Evolutionary conservation across 2,888 invertebrate genomes (phyloP), one percentile per base, ranked within the genome.

Genomic region (Cheilosia soror): DNA sequence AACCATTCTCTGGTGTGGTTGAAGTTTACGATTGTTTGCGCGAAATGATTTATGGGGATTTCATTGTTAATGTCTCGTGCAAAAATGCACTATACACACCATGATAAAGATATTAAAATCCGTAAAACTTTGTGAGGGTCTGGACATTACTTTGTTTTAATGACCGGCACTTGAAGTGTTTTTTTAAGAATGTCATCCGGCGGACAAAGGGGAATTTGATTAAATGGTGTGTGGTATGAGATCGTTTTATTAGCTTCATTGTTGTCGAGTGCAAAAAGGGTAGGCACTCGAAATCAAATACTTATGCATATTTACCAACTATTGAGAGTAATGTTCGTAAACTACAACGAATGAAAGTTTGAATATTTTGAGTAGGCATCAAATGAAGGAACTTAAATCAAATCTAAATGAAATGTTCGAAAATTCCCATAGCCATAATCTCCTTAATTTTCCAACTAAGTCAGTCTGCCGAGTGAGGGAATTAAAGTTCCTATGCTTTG

Each of bases 31-130:
- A 79, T 66, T 62, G 66, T 73, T 55, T 78, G 72, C 72, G 82
- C 78, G n/a, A 82, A 82, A 78, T 83, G 82, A 83, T 78, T 83
- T 83, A 83, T 77, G 82, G 65, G 47, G 31, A 55, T 62, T 78
- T 72, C 55, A 78, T 82, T 78, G 60, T 71, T 11, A 31, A 58
- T 53, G 76, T 58, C 71, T 69, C 65, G 57, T 53, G 53, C 55
- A 53, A 65, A 71, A 77, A 57, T 82, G 66, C 66, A 78, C 55
- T 47, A 58, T 58, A 69, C n/a, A 60, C 33, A 62, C 15, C 66
- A 78, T 83, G 66, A 55, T 55, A 62, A 60, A 77, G 60, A 60
- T 77, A 49, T 47, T 37, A 62, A 72, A 66, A 60, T 60, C 60
- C 53, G 49, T 33, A 66, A 71, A 77, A 42, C 27, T 9, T 5